Conservation (phyloP, 2,113 vertebrate species). For the Gambusia affinis region DNA sequence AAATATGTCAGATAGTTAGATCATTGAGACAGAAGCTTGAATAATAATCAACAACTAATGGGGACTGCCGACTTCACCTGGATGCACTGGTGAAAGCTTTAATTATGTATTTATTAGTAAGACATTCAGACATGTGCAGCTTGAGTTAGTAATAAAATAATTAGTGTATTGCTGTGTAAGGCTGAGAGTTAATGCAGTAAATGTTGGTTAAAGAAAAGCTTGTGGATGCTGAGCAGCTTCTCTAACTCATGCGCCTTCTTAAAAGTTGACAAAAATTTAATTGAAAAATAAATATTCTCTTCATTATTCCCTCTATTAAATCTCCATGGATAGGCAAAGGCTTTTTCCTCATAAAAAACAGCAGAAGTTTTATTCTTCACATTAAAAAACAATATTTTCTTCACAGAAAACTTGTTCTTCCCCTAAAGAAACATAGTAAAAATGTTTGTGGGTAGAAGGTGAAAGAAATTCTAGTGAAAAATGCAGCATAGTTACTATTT, state of each 20-base stretch:
- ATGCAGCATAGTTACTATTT: constrained; percentile 6
- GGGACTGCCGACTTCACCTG: background rate
- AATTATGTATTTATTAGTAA: background rate
- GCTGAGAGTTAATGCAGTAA: background rate
- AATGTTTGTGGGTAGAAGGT: background rate
- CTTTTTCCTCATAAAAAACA: no score
- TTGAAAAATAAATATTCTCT: no score
- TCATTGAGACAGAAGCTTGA: background rate
- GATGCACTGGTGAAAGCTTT: background rate
- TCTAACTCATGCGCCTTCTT: background rate
- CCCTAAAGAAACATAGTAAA: no score
- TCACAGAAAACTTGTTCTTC: no score
- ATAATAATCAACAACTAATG: no score
- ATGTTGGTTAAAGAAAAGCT: background rate
- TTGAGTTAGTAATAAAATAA: background rate
- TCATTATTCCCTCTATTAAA: background rate
- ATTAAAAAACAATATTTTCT: no score
- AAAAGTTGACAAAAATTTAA: background rate
- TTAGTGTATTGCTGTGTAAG: background rate
- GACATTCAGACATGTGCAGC: background rate
- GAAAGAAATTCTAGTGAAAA: background rate
- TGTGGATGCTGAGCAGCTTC: background rate
- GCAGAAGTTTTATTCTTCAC: no score
- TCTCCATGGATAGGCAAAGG: background rate
- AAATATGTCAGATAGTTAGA: background rate